These are phyloP conservation scores for Chloropsis hardwickii DNA, from an alignment of 2,113 vertebrate genomes.

Conservation along the genomic window DNA sequence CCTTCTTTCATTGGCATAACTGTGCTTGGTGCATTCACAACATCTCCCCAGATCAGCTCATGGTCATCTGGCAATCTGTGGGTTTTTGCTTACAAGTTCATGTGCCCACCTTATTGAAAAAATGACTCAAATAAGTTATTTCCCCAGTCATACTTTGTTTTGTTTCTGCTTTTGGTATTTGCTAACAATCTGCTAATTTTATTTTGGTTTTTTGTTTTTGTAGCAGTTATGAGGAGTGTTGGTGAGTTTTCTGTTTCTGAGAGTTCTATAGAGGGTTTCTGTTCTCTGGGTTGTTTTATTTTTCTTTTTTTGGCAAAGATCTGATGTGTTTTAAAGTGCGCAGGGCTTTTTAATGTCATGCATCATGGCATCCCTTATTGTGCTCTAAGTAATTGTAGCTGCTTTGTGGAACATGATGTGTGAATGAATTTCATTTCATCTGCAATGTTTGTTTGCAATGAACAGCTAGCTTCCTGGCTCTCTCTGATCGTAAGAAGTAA, in stretches of 20 bases:
- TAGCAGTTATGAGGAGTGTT: slow-evolving; percentile 97
- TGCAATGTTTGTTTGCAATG: slow-evolving; percentile 71
- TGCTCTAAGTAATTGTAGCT: slow-evolving; percentile 29
- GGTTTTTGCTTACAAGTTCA: background rate
- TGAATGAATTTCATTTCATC: slow-evolving; percentile 53
- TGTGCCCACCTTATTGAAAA: background rate
- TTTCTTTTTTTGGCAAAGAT: slow-evolving; percentile 48
- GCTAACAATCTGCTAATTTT: slow-evolving; percentile 76
- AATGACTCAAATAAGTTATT: slow-evolving; percentile 7
- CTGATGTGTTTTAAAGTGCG: slow-evolving; percentile 12
- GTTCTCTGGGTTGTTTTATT: slow-evolving; percentile 36
- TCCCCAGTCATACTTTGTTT: slow-evolving; percentile 52
- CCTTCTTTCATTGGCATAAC: background rate
- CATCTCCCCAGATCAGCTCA: background rate
- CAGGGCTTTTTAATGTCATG: slow-evolving; percentile 47
- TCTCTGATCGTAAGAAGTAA: background rate
- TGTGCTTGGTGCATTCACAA: background rate
- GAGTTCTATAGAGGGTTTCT: slow-evolving; percentile 63
- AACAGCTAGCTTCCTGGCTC: slow-evolving; percentile 62
- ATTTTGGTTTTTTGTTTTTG: slow-evolving; percentile 78
- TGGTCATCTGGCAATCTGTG: background rate
- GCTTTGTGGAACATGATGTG: background rate
- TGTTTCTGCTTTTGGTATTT: slow-evolving; percentile 69
- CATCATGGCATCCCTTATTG: slow-evolving; percentile 6
- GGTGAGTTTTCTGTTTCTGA: slow-evolving; percentile 89